A percentile compares a stretch with the other conserved stretches of the same genome.
Conservation (phyloP, 2,888 invertebrate genomes). For the Protodeltote pygarga region DNA sequence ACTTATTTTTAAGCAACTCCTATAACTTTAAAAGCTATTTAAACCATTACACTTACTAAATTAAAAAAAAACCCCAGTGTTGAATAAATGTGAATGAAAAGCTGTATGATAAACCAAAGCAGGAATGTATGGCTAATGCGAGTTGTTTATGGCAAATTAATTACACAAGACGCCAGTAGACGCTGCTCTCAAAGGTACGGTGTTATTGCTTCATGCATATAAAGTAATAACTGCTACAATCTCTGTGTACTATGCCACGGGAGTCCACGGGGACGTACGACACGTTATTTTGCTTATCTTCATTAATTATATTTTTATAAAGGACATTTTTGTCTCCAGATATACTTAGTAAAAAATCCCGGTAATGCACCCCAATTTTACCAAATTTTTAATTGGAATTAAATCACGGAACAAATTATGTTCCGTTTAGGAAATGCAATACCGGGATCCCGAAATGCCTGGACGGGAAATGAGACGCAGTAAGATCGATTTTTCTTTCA, state of each 20-base stretch:
- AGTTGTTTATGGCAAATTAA: slow-evolving; percentile 74
- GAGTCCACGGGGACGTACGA: slow-evolving; percentile 51
- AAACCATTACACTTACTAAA: slow-evolving; percentile 3
- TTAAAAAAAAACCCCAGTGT: slow-evolving; percentile 13
- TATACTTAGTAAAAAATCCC: no score
- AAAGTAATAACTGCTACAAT: slow-evolving; percentile 73
- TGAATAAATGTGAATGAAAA: slow-evolving; percentile 16
- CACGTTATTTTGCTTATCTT: slow-evolving; percentile 17
- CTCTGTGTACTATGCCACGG: slow-evolving; percentile 56
- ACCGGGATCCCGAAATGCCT: no score
- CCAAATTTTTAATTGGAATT: no score
- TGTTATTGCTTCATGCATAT: slow-evolving; percentile 79
- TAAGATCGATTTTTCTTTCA: no score
- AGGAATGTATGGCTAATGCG: slow-evolving; percentile 53
- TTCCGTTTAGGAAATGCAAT: no score
- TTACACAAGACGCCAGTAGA: slow-evolving; percentile 62
- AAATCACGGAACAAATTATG: no score
- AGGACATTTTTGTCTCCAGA: background rate
- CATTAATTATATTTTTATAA: background rate
- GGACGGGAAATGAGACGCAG: no score
- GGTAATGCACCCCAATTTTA: no score
- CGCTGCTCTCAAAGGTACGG: slow-evolving; percentile 54
- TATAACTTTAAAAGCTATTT: slow-evolving; percentile 2
- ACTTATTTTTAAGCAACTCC: no score
- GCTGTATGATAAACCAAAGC: slow-evolving; percentile 38